Evolutionary conservation across 2,888 invertebrate genomes (phyloP), one percentile per base, ranked within the genome.

Genomic region (Xestoiulus laeticollis): DNA sequence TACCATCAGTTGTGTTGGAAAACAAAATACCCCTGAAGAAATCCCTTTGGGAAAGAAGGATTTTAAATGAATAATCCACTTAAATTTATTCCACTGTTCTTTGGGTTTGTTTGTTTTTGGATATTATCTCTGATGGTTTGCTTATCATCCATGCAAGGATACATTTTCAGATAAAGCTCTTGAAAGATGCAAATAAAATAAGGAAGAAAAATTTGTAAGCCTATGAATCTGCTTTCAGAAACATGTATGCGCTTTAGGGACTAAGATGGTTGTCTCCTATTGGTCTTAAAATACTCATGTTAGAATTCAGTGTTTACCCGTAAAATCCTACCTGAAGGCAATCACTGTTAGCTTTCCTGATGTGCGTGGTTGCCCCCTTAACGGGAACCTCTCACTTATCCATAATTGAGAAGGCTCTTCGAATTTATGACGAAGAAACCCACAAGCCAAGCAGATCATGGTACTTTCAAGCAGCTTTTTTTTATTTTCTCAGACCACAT

Each of bases 391-490:
- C 22, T 1, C 30, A 26, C 78, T 30, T 30, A 30, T 78, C 12
- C 78, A 78, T 78, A 78, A 78, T 78, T 78, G 26, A 78, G 30
- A 78, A 78, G 78, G 78, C 78, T 78, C 78, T 78, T 78, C 10
- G 78, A 30, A 78, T 78, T 78, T 78, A 78, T 30, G 78, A 78
- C 14, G 26, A 78, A 78, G 78, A 78, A 78, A 22, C 78, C 78
- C 78, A 30, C 78, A 78, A 78, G 26, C 22, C 22, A 78, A 30
- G 14, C 78, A 22, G 30, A 14, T 68, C 30, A 14, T 30, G 12
- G 22, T 78, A 78, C 78, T 30, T 14, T 10, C 30, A 78, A 22
- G 30, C 30, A 78, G 26, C 78, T 26, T 78, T 78, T 78, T 78
- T 68, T 78, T 22, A 0, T 5, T 22, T 8, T 5, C 78, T 1